phyloP scores from a whole-genome alignment of 2,888 invertebrate genomes.

The Ferrisia virgata region DNA sequence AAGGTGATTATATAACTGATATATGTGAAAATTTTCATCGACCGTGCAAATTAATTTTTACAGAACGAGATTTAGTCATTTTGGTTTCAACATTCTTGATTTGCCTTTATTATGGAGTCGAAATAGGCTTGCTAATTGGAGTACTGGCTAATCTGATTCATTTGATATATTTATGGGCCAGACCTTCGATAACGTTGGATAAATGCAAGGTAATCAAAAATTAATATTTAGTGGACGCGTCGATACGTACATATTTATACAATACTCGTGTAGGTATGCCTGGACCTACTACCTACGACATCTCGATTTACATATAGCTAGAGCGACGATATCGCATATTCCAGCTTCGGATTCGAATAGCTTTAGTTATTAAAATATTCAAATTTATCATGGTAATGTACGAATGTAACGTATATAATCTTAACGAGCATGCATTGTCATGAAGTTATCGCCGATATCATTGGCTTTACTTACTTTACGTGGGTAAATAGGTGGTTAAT shows the following conservation, averaged over 20 bases:
- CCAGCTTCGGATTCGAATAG: too few species aligned
- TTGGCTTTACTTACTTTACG: too few species aligned
- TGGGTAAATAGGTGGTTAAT: too few species aligned
- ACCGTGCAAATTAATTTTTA: background rate
- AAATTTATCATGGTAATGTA: too few species aligned
- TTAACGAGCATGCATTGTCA: background rate
- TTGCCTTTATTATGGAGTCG: conserved; percentile 69
- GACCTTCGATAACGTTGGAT: conserved; percentile 59
- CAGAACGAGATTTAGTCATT: conserved; percentile 63
- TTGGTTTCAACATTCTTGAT: conserved; percentile 67
- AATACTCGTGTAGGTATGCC: too few species aligned
- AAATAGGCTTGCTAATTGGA: conserved; percentile 75
- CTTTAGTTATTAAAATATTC: too few species aligned
- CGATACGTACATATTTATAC: background rate
- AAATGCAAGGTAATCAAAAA: conserved; percentile 54
- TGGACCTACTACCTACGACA: too few species aligned
- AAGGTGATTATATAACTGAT: background rate
- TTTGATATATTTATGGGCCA: conserved; percentile 66
- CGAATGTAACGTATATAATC: too few species aligned
- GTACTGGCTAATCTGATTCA: conserved; percentile 63
- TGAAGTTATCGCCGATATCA: background rate
- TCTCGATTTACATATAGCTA: too few species aligned
- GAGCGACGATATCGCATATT: too few species aligned
- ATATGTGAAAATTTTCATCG: background rate
- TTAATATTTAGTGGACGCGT: background rate